These are phyloP conservation scores for Characodon lateralis DNA, from an alignment of 2,797 vertebrate species.

Conservation along the genomic window DNA sequence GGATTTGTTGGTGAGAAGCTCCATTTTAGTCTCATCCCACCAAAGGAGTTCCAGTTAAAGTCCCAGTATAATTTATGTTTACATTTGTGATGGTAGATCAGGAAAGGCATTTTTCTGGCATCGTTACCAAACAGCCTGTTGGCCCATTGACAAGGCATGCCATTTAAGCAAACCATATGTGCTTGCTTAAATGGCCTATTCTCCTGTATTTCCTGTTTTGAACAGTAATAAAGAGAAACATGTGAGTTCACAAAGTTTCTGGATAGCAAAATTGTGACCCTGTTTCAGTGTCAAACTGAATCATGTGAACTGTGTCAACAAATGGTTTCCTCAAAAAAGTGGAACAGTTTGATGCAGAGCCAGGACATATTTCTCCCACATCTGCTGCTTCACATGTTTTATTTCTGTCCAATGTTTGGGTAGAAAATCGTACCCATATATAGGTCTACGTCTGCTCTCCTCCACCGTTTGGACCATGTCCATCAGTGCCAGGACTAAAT, in stretches of 20 bases:
- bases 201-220: neutral
- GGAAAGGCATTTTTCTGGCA: neutral
- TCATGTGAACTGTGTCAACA: slow-evolving; percentile 37
- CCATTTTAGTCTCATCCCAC: no score
- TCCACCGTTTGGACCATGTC: neutral
- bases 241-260: neutral
- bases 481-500: slow-evolving; percentile 19
- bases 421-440: neutral
- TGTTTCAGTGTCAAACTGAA: slow-evolving; percentile 29
- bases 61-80: neutral
- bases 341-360: slow-evolving; percentile 6
- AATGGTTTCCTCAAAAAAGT: slow-evolving; percentile 16
- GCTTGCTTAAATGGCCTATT: neutral
- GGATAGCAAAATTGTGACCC: slow-evolving; percentile 10
- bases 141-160: neutral
- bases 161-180: neutral
- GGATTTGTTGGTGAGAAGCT: no score
- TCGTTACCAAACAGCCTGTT: neutral
- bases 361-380: neutral
- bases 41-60: no score
- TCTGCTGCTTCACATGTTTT: neutral
- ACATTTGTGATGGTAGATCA: neutral
- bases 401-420: neutral
- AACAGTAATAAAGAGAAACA: neutral
- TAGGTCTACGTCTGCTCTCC: neutral